These are phyloP conservation scores for Phrynosoma blainvillii DNA, from an alignment of 2,113 vertebrate genomes.

Conservation along the genomic window DNA sequence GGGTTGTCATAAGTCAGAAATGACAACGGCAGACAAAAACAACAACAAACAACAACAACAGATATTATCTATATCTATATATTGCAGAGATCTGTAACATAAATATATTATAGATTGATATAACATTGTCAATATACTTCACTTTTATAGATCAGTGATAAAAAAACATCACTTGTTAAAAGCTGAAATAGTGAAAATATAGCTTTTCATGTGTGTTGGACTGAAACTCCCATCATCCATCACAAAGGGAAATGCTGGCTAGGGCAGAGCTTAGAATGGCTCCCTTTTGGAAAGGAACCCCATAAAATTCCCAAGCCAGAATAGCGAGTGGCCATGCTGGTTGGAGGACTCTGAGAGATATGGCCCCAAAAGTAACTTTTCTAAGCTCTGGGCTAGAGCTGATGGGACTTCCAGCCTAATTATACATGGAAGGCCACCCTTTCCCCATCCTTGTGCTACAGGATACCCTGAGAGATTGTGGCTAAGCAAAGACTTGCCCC, in stretches of 20 bases:
- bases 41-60: no score
- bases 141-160: neutral
- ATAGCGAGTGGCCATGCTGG: neutral
- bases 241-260: neutral
- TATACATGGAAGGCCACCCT: neutral
- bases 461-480: neutral
- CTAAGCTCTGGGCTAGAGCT: neutral
- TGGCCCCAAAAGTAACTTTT: neutral
- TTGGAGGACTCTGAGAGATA: neutral
- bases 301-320: neutral
- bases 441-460: neutral
- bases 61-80: no score
- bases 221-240: neutral
- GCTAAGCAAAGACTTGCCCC: neutral
- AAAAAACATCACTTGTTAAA: neutral
- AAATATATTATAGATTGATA: no score
- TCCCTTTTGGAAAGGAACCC: neutral
- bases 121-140: no score
- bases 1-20: no score
- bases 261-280: neutral
- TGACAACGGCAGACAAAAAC: no score
- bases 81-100: no score
- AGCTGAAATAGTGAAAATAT: neutral
- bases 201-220: neutral
- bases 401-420: neutral